Evolutionary conservation across 2,888 invertebrate genomes (phyloP).

Genomic region (Acrobasis suavella): DNA sequence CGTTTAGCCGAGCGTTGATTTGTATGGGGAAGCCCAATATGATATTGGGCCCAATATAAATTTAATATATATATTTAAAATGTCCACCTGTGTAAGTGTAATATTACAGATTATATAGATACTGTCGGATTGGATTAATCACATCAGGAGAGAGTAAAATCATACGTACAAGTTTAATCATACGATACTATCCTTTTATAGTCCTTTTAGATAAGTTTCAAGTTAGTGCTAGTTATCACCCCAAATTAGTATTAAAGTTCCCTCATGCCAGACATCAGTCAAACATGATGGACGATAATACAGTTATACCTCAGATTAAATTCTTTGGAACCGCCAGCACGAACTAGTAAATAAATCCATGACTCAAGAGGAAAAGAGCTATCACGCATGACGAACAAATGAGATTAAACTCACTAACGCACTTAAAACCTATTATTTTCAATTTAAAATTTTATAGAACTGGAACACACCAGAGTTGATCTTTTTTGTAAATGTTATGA

Average conservation of each 20-base stretch:
- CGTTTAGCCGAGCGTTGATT: too few relatives aligned
- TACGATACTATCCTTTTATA: too few relatives aligned
- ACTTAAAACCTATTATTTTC: conserved; percentile 10
- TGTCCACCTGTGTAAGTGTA: too few relatives aligned
- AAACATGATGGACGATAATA: not conserved
- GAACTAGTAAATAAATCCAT: conserved; percentile 30
- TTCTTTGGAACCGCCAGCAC: not conserved
- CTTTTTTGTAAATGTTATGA: too few relatives aligned
- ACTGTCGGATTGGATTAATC: too few relatives aligned
- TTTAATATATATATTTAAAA: too few relatives aligned
- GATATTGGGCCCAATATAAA: too few relatives aligned
- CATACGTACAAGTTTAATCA: too few relatives aligned
- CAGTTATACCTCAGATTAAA: not conserved
- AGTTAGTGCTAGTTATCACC: not conserved
- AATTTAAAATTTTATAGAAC: conserved; percentile 1
- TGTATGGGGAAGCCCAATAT: too few relatives aligned
- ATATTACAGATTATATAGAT: too few relatives aligned
- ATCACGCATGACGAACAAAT: conserved; percentile 62
- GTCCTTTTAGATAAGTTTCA: not conserved
- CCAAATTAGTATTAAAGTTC: not conserved
- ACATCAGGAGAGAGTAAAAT: too few relatives aligned
- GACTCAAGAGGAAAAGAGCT: conserved; percentile 71
- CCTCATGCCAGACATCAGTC: not conserved
- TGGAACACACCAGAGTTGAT: not conserved
- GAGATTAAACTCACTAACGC: conserved; percentile 39